Evolutionary conservation across 2,797 vertebrate genomes (phyloP).

Genomic region (Apodemus agrarius): DNA sequence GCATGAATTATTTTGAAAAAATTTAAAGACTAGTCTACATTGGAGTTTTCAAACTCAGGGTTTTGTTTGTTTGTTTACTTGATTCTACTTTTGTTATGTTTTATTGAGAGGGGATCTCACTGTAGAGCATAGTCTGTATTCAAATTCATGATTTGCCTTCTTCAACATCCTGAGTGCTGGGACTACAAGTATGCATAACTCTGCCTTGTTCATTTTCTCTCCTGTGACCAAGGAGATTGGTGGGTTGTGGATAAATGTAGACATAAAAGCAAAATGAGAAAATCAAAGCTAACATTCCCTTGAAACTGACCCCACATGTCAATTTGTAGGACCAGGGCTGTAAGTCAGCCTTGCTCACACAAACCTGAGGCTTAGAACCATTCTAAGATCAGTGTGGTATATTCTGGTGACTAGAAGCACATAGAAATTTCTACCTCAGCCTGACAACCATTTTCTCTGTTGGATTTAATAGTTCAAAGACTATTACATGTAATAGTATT

Average conservation of each 20-base stretch:
- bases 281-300: background rate
- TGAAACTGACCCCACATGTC: background rate
- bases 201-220: background rate
- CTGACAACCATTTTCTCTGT: background rate
- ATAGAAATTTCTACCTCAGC: background rate
- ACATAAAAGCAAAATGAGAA: background rate
- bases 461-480: background rate
- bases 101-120: background rate
- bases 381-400: background rate
- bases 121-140: background rate
- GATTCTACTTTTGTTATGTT: background rate
- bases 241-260: background rate
- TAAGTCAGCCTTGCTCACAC: background rate
- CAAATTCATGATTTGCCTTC: background rate
- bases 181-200: background rate
- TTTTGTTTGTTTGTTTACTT: background rate
- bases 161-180: background rate
- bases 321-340: background rate
- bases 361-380: background rate
- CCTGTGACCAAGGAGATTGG: background rate
- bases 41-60: background rate
- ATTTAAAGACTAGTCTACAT: background rate
- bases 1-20: background rate
- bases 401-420: background rate
- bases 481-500: background rate